Percentiles rank a stretch among this genome's conserved stretches.
Conservation (phyloP, 2,888 invertebrate species). For the Nowickia ferox region DNA sequence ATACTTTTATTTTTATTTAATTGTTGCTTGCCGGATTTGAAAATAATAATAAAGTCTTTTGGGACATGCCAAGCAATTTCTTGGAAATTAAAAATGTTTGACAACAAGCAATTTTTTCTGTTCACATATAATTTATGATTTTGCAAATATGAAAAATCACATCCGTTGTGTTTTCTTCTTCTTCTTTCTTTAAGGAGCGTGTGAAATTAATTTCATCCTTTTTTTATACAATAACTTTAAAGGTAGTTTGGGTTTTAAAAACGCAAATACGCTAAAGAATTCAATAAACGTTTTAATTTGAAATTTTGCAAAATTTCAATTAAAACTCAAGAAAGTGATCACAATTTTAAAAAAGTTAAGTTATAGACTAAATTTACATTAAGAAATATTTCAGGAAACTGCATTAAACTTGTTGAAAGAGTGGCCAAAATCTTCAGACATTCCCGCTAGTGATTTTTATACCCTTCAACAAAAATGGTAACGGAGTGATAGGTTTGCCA, state of each 20-base stretch:
- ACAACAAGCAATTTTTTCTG: constrained; percentile 26
- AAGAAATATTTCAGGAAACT: not conserved
- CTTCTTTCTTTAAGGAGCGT: constrained; percentile 35
- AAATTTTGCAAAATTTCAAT: not conserved
- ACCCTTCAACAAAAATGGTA: too few species aligned
- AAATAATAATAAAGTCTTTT: constrained; percentile 42
- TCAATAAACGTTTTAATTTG: not conserved
- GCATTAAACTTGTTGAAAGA: too few species aligned
- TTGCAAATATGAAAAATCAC: constrained; percentile 64
- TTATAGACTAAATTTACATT: not conserved
- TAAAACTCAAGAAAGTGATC: not conserved
- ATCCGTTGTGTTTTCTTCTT: constrained; percentile 46
- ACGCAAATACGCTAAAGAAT: not conserved
- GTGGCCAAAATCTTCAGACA: too few species aligned
- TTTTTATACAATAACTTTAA: constrained; percentile 8
- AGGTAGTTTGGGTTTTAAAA: not conserved
- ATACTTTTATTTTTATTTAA: not conserved
- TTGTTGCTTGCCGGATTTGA: constrained; percentile 4
- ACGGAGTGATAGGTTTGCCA: too few species aligned
- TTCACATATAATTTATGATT: constrained; percentile 50
- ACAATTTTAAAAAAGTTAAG: not conserved
- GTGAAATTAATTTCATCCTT: constrained; percentile 63
- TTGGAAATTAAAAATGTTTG: constrained; percentile 61
- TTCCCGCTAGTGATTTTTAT: too few species aligned
- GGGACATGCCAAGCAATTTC: constrained; percentile 61